Evolutionary conservation across 2,113 vertebrate species (phyloP).

Genomic region (Myiozetetes cayanensis): DNA sequence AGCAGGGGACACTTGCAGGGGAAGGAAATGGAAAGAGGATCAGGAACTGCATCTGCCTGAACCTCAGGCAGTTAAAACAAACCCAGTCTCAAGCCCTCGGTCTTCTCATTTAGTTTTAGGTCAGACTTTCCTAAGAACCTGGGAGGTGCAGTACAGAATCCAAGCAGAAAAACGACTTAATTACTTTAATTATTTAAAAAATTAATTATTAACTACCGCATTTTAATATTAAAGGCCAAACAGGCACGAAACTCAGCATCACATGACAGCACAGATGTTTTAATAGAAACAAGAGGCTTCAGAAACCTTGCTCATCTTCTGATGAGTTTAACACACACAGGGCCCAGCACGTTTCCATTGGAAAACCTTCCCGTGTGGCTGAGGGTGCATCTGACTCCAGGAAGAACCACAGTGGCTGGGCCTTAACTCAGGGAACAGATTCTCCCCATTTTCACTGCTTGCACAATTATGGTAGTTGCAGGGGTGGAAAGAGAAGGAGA

Average conservation of each 20-base stretch:
- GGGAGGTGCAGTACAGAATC: neutral
- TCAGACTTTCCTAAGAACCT: neutral
- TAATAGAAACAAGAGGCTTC: neutral
- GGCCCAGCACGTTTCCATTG: neutral
- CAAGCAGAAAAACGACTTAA: neutral
- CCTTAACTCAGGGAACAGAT: neutral
- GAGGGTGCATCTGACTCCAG: neutral
- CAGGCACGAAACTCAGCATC: neutral
- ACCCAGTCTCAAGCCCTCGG: neutral
- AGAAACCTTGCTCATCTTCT: neutral
- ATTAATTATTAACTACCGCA: neutral
- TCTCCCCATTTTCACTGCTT: neutral
- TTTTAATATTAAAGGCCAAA: neutral
- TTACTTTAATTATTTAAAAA: neutral
- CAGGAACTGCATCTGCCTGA: constrained; percentile 13
- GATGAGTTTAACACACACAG: constrained; percentile 23
- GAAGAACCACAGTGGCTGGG: neutral
- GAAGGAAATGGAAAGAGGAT: constrained; percentile 43
- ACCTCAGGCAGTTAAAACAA: neutral
- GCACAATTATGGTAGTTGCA: neutral
- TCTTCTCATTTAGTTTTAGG: neutral
- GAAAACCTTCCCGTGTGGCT: neutral
- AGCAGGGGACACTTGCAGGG: neutral
- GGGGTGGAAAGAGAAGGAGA: neutral
- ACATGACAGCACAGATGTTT: neutral